Base-by-base conservation (phyloP, 2,888 invertebrate species). In the Saturnia pavonia region DNA sequence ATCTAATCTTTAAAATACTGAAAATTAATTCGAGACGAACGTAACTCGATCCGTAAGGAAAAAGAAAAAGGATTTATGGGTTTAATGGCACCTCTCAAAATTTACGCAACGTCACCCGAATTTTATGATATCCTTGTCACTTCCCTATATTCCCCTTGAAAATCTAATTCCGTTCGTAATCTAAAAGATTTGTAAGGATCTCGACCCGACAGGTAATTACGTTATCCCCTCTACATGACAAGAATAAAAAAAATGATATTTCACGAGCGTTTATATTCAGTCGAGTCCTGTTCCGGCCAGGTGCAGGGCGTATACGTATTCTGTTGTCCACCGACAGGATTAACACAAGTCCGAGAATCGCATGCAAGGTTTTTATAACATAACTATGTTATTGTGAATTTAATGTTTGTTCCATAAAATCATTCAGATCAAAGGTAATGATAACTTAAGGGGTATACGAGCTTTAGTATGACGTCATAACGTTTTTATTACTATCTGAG, bases 171-270 rank as follows among this genome's bases (percentile, higher is more conserved):
- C 72, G 72, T 76, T 77, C 77, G 67, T 71, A 71, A 78, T 81
- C 75, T 74, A 74, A 54, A 48, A 76, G 77, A 82, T 80, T 82
- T 76, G 76, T 60, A 60, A 25, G 57, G 79, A 76, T 76, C 75
- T 78, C 72, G 74, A 76, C 74, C 74, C 68, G 82, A 82, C 83
- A 80, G 84, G 78, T 80, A 80, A 84, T 82, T 80, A 77, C 76
- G 73, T 73, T 73, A 75, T 75, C 69, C 73, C 72, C 42, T 63
- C 69, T 60, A 70, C 71, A 70, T 72, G 77, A 79, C 77, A 81
- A 78, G 72, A 71, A 76, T 76, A 76, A 73, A 67, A 70, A 69
- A 74, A 77, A 71, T 70, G 72, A 71, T 73, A 71, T 74, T 77
- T 76, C 75, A 77, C 71, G 75, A 77, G 57, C 25, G 27, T 60